Conservation (phyloP, 2,888 invertebrate species). For the Dryobota labecula region DNA sequence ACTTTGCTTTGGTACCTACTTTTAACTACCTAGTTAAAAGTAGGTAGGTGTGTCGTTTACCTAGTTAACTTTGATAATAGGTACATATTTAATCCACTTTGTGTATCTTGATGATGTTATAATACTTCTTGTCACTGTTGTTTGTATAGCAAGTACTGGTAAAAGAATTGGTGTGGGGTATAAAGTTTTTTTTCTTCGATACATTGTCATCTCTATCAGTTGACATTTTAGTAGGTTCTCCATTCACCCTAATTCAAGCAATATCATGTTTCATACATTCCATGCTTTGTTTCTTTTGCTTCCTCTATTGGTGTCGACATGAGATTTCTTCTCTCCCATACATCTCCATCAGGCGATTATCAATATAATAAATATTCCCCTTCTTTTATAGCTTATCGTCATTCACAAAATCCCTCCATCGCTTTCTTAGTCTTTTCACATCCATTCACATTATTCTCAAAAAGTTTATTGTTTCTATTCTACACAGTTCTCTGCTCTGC, state of each 20-base stretch:
- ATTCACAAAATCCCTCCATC: background rate
- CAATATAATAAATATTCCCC: background rate
- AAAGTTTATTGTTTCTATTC: background rate
- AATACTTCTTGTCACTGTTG: too few relatives aligned
- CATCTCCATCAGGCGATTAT: background rate
- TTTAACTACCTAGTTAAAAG: too few relatives aligned
- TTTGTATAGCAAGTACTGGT: too few relatives aligned
- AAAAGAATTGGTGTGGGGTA: too few relatives aligned
- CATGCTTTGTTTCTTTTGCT: background rate
- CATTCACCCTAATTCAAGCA: background rate
- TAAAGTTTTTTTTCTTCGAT: too few relatives aligned
- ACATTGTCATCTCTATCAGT: background rate
- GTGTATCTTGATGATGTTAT: too few relatives aligned
- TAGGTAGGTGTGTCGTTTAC: too few relatives aligned
- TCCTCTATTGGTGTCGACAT: background rate
- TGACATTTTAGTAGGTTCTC: background rate
- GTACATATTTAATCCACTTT: too few relatives aligned
- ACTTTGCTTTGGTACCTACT: too few relatives aligned
- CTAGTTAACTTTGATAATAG: too few relatives aligned
- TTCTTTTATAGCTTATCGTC: background rate
- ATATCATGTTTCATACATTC: background rate
- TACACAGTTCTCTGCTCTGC: too few relatives aligned
- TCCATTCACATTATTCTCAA: background rate
- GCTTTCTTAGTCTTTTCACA: background rate
- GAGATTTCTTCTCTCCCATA: background rate